Evolutionary conservation across 2,113 vertebrate species (phyloP).

Genomic region (Eurystomus gularis): DNA sequence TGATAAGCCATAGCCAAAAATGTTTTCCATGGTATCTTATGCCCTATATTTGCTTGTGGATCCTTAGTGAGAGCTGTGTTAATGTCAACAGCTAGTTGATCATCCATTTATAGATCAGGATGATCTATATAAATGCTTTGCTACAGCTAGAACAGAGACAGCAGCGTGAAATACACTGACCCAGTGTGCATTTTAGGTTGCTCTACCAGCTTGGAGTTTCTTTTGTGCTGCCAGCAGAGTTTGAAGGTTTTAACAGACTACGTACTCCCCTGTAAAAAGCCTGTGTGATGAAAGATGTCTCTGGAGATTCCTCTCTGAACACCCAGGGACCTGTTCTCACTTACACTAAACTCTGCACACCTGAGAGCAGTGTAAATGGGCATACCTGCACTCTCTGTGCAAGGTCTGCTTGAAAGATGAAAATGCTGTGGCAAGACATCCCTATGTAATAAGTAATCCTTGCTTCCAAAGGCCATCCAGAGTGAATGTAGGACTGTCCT

Average conservation of each 20-base stretch:
- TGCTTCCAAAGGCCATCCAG: constrained; percentile 13
- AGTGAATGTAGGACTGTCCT: background rate
- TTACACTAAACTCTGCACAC: background rate
- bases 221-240: background rate
- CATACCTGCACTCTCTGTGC: background rate
- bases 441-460: constrained; percentile 42
- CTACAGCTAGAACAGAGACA: background rate
- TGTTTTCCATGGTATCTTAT: background rate
- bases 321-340: background rate
- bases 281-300: background rate
- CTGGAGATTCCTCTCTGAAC: background rate
- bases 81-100: background rate
- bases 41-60: background rate
- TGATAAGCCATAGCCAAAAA: background rate
- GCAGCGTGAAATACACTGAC: background rate
- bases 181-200: background rate
- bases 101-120: background rate
- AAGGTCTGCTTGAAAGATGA: background rate
- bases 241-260: background rate
- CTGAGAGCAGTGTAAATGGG: background rate
- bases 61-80: background rate
- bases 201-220: background rate
- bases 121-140: background rate
- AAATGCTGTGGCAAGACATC: background rate
- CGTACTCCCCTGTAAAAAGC: background rate